Percentiles rank a stretch among this genome's conserved stretches.
Evolutionary conservation across 2,113 vertebrate species (phyloP).

Genomic region (Gymnorhina tibicen): DNA sequence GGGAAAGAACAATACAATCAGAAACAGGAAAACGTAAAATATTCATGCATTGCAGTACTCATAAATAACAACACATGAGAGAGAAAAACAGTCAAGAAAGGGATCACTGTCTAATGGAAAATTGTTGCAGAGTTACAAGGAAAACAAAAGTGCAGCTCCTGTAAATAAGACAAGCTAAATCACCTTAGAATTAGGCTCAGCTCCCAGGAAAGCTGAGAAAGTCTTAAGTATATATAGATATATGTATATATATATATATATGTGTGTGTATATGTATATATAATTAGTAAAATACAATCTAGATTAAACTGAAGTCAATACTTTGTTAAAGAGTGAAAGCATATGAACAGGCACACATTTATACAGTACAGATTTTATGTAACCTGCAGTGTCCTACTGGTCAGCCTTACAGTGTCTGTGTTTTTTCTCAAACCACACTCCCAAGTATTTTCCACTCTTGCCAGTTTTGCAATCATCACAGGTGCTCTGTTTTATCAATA

Average conservation of each 20-base stretch:
- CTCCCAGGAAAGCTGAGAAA: neutral
- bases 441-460: neutral
- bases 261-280: neutral
- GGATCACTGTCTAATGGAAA: neutral
- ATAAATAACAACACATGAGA: constrained; percentile 16
- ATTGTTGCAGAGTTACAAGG: neutral
- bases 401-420: neutral
- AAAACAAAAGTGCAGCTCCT: neutral
- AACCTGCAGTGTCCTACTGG: neutral
- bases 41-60: neutral
- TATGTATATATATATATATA: fast-evolving
- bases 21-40: neutral
- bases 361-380: neutral
- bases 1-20: neutral
- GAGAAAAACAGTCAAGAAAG: neutral
- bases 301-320: neutral
- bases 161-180: neutral
- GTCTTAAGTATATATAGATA: neutral
- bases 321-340: neutral
- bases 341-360: neutral
- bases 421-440: neutral
- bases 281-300: neutral
- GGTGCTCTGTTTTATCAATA: neutral
- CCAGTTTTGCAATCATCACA: neutral
- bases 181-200: neutral